These are phyloP conservation scores for Dinomys branickii DNA, from an alignment of 2,113 vertebrate genomes.

Conservation along the genomic window DNA sequence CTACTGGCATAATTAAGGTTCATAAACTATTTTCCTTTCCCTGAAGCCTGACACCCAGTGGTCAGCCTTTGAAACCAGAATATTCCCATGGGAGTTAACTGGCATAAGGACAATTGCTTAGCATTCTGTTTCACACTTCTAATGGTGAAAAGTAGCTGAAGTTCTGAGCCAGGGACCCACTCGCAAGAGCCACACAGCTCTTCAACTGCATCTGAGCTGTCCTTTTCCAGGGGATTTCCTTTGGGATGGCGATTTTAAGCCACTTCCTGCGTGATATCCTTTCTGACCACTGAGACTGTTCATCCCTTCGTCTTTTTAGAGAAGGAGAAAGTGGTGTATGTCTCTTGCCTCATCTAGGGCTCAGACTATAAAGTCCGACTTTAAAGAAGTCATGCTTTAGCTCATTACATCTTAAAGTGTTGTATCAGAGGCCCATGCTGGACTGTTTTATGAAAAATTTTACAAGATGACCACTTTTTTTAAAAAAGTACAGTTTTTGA, in stretches of 20 bases:
- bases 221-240: neutral
- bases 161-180: neutral
- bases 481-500: neutral
- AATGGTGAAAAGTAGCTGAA: neutral
- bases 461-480: neutral
- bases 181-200: neutral
- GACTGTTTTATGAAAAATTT: neutral
- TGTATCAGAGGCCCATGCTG: neutral
- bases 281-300: neutral
- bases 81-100: neutral
- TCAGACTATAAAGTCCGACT: neutral
- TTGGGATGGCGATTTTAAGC: neutral
- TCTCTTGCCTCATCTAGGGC: neutral
- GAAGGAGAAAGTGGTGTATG: neutral
- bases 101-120: neutral
- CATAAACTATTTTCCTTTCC: neutral
- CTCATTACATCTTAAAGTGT: neutral
- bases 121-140: neutral
- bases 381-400: neutral
- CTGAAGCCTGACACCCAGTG: neutral
- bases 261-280: neutral
- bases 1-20: conserved; percentile 35
- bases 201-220: neutral
- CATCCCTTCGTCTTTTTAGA: neutral
- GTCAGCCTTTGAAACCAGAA: conserved; percentile 33